Evolutionary conservation across 1,140 invertebrate genomes (phyloP), one percentile per base, ranked within the genome.

Genomic region (Nephotettix cincticeps): DNA sequence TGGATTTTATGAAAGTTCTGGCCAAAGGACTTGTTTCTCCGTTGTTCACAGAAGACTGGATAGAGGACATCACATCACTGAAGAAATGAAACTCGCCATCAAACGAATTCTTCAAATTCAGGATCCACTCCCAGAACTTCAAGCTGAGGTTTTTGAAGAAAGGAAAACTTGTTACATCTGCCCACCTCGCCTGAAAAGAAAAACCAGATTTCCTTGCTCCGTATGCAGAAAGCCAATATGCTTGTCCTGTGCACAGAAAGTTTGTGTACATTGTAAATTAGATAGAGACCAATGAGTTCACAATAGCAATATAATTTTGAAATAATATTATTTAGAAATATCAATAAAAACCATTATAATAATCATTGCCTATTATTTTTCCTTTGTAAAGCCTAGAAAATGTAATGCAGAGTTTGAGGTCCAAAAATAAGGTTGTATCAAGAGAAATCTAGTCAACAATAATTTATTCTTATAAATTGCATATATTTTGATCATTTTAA

Each of bases 181-280:
- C 40, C 40, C 40, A 43, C 40, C 40, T n/a, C 9, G 40, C 9
- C 9, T 43, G 9, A 43, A 43, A n/a, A 9, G 40, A n/a, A 43
- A 43, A n/a, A 43, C 40, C 11, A 66, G 25, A 40, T 66, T 36
- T 40, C 28, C 21, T n/a, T 66, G 64, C 25, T 1, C 32, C n/a
- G n/a, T 11, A 36, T 66, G 64, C 40, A 21, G 4, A 3, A 23
- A 6, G 13, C 64, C 64, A 36, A 40, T 66, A 19, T 66, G 64
- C 30, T 21, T 66, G 32, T 17, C 32, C 17, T 66, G 64, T 66
- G 3, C 32, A 13, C 32, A 66, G 29, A 66, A 66, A 40, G 13
- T 66, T 4, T 66, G 64, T 66, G n/a, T n/a, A n/a, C n/a, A n/a
- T n/a, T n/a, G n/a, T n/a, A n/a, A n/a, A n/a, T n/a, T n/a, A n/a